Evolutionary conservation across 2,888 invertebrate species (phyloP).

Genomic region (Ceraclea dissimilis): DNA sequence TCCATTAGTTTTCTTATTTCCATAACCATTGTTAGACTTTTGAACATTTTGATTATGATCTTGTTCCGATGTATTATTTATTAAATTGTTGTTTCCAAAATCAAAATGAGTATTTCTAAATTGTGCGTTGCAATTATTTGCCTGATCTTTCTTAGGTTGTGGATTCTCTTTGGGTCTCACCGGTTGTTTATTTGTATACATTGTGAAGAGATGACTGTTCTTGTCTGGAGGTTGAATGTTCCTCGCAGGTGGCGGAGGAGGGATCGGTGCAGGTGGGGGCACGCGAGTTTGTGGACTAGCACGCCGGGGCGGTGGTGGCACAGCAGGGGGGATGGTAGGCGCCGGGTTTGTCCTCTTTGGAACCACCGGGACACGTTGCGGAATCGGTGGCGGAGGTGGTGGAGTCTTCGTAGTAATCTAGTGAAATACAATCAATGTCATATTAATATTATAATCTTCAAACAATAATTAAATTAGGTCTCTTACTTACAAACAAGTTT

Average conservation of each 20-base stretch:
- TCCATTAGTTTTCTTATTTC: constrained; percentile 8
- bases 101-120: constrained; percentile 13
- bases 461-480: too few species aligned
- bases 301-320: constrained; percentile 34
- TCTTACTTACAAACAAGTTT: too few species aligned
- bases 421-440: neutral
- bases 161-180: constrained; percentile 18
- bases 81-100: constrained; percentile 11
- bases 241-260: constrained; percentile 39
- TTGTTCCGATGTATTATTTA: constrained; percentile 6
- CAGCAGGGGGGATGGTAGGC: constrained; percentile 29
- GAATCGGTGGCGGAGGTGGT: constrained; percentile 38
- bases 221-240: constrained; percentile 39
- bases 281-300: constrained; percentile 36
- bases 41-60: constrained; percentile 17
- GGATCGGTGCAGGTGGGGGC: constrained; percentile 33
- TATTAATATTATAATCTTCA: neutral
- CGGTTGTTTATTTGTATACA: constrained; percentile 21
- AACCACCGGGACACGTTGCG: constrained; percentile 42
- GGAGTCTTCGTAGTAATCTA: constrained; percentile 17
- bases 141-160: constrained; percentile 14
- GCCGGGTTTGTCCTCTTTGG: constrained; percentile 39
- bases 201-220: constrained; percentile 25
- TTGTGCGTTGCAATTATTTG: constrained; percentile 7
- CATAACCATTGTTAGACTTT: constrained; percentile 9